phyloP scores from a whole-genome alignment of 2,888 invertebrate genomes.

The Sphaeridia pumilis region DNA sequence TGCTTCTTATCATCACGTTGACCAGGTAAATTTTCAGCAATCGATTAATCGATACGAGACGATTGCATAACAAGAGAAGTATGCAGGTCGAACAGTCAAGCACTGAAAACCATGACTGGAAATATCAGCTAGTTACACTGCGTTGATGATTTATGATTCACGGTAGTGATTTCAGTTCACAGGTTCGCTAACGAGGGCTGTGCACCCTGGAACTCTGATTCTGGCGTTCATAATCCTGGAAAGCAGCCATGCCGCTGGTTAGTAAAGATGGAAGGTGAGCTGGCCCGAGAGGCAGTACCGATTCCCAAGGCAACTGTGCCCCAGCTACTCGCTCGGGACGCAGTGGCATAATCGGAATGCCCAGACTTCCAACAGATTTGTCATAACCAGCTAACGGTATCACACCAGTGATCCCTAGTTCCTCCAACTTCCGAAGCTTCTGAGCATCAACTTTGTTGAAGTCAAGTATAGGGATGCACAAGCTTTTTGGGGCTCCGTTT shows the following conservation, averaged over 20 bases:
- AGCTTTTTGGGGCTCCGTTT: neutral
- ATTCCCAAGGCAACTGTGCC: conserved; percentile 21
- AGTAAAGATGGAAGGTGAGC: conserved; percentile 4
- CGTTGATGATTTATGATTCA: too few species aligned
- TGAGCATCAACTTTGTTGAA: conserved; percentile 22
- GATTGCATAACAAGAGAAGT: too few species aligned
- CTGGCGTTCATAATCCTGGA: neutral
- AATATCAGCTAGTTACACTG: too few species aligned
- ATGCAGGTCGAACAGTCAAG: too few species aligned
- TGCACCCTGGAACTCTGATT: neutral
- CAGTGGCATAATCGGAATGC: conserved; percentile 24
- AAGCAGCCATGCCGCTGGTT: neutral
- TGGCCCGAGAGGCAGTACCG: conserved; percentile 23
- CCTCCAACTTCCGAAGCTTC: conserved; percentile 23
- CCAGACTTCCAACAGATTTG: conserved; percentile 13
- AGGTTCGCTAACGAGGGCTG: neutral
- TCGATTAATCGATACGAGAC: too few species aligned
- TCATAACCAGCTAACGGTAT: conserved; percentile 24
- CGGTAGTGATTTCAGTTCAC: too few species aligned
- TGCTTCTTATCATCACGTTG: too few species aligned
- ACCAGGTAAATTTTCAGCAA: too few species aligned
- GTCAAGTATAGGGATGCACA: conserved; percentile 29
- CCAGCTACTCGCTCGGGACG: conserved; percentile 8
- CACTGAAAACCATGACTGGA: too few species aligned
- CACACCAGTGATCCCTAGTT: conserved; percentile 27